Base-by-base conservation (phyloP, 1,140 invertebrate species). In the Ceratina calcarata region DNA sequence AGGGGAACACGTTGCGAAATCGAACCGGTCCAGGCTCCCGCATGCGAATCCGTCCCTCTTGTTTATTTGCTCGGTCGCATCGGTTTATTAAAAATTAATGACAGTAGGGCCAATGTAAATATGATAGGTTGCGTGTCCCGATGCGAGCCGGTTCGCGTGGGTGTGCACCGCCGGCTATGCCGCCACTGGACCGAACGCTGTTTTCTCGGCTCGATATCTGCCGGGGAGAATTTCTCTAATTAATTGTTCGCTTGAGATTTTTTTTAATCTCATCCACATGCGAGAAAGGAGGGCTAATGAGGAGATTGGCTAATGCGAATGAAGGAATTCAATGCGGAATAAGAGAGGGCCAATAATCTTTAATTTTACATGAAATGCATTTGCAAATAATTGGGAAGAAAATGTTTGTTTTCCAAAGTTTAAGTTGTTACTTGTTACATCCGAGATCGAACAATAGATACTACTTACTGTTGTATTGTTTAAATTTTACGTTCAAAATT, bases 61-160 rank as follows among this genome's bases (percentile, higher is more conserved):
- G 57, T 88, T 88, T 89, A 86, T 88, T 87, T 85, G 73, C 79
- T 85, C 76, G 78, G 75, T 75, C 65, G 78, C 89, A 89, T 91
- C 80, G 86, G 88, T 91, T 91, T 91, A 91, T 90, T 91, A 90
- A 91, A 91, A 91, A 91, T 91, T 91, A 90, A 91, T 91, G 88
- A 89, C 87, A 90, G 89, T 87, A 87, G 90, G 90, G 88, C 82
- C 82, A 67, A 87, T 90, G 89, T 90, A 90, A 91, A 90, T 91
- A 90, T 78, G 87, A 89, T 87, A 83, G 85, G 77, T 55, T 60
- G 72, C 72, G 67, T 77, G 75, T 78, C 57, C 55, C 20, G 74
- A 69, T 68, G 65, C 53, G 37, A 68, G 67, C 27, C 49, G 58
- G 68, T 24, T 71, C 69, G 68, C 76, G 69, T 72, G 68, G 68